Conservation (phyloP, 2,797 vertebrate species). For the Cynopterus sphinx region DNA sequence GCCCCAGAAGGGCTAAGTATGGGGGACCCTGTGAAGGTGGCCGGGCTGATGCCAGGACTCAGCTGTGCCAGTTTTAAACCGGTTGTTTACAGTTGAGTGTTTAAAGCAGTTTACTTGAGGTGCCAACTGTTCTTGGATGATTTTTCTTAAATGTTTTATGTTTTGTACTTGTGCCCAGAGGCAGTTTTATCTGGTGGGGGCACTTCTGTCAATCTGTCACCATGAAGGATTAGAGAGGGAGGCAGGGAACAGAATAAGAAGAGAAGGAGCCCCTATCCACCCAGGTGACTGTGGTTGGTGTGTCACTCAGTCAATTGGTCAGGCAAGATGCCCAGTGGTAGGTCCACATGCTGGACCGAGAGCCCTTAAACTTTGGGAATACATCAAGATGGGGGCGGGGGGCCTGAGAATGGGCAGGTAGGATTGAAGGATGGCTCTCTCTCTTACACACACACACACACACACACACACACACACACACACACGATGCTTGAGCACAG, state of each 20-base stretch:
- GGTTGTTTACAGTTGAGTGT: constrained; percentile 68
- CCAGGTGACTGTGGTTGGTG: not conserved
- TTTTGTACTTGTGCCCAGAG: constrained; percentile 77
- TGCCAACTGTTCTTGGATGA: constrained; percentile 77
- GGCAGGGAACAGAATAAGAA: not conserved
- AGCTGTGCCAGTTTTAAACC: constrained; percentile 51
- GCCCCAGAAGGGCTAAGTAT: not conserved
- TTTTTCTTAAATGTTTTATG: constrained; percentile 79
- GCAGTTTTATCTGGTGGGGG: constrained; percentile 69
- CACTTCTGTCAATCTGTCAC: constrained; percentile 76
- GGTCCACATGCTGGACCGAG: not conserved
- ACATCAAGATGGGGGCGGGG: too few relatives aligned
- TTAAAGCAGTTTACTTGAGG: constrained; percentile 69
- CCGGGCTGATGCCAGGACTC: constrained; percentile 2
- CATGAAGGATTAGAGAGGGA: constrained; percentile 52
- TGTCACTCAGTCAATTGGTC: not conserved
- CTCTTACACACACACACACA: not conserved
- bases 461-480: not conserved
- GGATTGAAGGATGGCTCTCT: not conserved
- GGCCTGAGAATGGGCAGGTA: not conserved
- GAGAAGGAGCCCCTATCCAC: not conserved
- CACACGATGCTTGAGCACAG: not conserved
- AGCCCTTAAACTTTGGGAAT: not conserved
- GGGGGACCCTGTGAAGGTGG: not conserved
- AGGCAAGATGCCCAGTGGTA: not conserved